Evolutionary conservation across 2,888 invertebrate species (phyloP).

Genomic region (Acronicta alni): DNA sequence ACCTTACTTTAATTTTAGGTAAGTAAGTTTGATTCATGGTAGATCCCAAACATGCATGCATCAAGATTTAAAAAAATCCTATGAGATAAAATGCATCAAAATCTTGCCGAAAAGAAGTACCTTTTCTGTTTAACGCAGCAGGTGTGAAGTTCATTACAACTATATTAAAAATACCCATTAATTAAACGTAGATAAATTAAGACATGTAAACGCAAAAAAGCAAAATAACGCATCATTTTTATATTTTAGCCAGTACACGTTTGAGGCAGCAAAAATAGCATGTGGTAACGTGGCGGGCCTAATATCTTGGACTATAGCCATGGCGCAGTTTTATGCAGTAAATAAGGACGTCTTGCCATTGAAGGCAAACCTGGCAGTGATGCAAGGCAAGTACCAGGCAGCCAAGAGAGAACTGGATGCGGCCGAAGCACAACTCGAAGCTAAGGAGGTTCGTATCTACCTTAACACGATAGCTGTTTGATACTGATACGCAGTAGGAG

Average conservation of each 20-base stretch:
- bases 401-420: constrained; percentile 90
- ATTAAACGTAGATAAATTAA: too few species aligned
- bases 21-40: neutral
- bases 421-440: constrained; percentile 87
- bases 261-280: constrained; percentile 95
- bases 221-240: neutral
- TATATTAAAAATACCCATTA: too few species aligned
- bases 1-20: constrained; percentile 91
- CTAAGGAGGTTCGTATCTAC: constrained; percentile 82
- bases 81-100: too few species aligned
- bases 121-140: too few species aligned
- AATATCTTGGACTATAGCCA: constrained; percentile 96
- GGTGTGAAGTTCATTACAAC: too few species aligned
- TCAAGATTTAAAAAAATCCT: too few species aligned
- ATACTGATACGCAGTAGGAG: constrained; percentile 9
- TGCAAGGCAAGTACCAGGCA: constrained; percentile 93
- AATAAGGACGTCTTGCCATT: constrained; percentile 96
- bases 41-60: too few species aligned
- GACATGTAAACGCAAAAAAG: too few species aligned
- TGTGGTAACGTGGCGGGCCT: constrained; percentile 97
- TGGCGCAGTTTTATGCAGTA: constrained; percentile 95
- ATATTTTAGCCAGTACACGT: constrained; percentile 90
- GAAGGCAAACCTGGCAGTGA: constrained; percentile 94
- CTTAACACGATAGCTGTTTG: neutral
- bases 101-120: too few species aligned